phyloP scores from a whole-genome alignment of 2,113 vertebrate genomes.

The Clarias magur region DNA sequence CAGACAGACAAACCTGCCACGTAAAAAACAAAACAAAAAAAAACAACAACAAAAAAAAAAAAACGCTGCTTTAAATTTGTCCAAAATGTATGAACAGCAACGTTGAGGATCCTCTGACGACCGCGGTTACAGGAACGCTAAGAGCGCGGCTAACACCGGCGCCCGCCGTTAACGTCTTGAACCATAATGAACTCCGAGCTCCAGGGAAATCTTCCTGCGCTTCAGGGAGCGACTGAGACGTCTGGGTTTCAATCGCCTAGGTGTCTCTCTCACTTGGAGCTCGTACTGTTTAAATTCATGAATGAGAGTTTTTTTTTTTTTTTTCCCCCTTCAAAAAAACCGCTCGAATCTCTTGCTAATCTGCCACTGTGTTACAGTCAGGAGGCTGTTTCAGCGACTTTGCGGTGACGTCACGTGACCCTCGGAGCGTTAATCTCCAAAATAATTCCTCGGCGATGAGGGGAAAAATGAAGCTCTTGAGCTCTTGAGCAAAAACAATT shows the following conservation, averaged over 20 bases:
- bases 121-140: slow-evolving; percentile 60
- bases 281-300: background rate
- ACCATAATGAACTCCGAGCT: slow-evolving; percentile 29
- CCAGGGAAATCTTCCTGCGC: too few species aligned
- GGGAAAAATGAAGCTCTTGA: slow-evolving; percentile 30
- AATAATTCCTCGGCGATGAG: slow-evolving; percentile 40
- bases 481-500: background rate
- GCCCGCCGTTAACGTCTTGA: slow-evolving; percentile 45
- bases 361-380: slow-evolving; percentile 9
- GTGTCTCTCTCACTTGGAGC: background rate
- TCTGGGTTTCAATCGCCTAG: too few species aligned
- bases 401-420: slow-evolving; percentile 36
- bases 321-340: too few species aligned
- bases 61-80: too few species aligned
- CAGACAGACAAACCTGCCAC: too few species aligned
- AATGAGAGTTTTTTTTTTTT: background rate
- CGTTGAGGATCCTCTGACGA: slow-evolving; percentile 13
- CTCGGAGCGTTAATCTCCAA: slow-evolving; percentile 36
- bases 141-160: slow-evolving; percentile 58
- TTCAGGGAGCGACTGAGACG: background rate
- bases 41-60: too few species aligned
- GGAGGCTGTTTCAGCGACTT: slow-evolving; percentile 19
- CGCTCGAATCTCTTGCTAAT: background rate
- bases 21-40: too few species aligned
- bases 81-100: too few species aligned